phyloP scores from a whole-genome alignment of 2,797 vertebrate genomes.

The Takifugu rubripes region DNA sequence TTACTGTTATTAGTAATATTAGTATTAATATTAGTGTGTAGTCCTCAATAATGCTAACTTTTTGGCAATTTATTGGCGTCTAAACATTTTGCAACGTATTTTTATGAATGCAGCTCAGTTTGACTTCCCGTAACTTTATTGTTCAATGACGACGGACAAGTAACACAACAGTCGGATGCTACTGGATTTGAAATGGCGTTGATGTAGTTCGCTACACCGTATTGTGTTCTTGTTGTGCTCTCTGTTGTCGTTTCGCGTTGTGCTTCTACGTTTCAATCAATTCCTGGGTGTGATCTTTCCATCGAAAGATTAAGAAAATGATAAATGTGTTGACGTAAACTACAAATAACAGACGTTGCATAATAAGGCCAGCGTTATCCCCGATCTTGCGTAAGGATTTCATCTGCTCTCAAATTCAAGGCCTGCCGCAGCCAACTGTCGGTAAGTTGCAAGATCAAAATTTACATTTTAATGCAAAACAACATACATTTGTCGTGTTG shows the following conservation, averaged over 20 bases:
- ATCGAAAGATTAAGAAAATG: constrained; percentile 25
- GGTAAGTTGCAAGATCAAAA: constrained; percentile 62
- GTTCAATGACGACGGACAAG: constrained; percentile 63
- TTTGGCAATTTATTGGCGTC: neutral
- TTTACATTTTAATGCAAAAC: constrained; percentile 9
- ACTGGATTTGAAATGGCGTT: constrained; percentile 78
- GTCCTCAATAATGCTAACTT: neutral
- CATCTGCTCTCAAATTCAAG: constrained; percentile 51
- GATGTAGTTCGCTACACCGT: constrained; percentile 63
- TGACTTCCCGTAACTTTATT: constrained; percentile 72
- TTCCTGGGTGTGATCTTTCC: constrained; percentile 13
- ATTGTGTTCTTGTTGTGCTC: constrained; percentile 49
- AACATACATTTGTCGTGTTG: neutral
- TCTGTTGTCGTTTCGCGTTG: constrained; percentile 30
- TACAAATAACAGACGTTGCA: constrained; percentile 58
- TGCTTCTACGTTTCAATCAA: constrained; percentile 19
- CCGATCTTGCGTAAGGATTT: constrained; percentile 67
- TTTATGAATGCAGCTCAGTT: constrained; percentile 29
- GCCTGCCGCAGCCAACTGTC: constrained; percentile 44
- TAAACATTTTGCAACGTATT: neutral
- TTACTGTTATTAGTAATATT: neutral
- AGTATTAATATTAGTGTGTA: too few relatives aligned
- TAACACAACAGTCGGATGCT: constrained; percentile 65
- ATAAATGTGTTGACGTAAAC: constrained; percentile 55
- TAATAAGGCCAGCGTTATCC: constrained; percentile 71